These are phyloP conservation scores for Harlomillsia oculata DNA, from an alignment of 1,140 invertebrate species.

Conservation along the genomic window DNA sequence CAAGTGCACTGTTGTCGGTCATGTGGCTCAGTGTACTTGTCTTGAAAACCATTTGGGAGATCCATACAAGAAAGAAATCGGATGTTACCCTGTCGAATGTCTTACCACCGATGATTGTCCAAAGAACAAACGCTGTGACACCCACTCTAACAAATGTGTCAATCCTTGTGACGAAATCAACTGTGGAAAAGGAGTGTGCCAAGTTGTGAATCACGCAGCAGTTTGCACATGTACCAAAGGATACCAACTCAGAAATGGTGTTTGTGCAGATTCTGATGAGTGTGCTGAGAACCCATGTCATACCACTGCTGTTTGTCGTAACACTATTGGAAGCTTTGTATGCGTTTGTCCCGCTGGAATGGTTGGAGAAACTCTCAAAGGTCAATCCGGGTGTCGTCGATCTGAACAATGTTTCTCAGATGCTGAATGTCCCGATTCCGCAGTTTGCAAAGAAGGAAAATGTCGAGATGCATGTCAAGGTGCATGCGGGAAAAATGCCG, in stretches of 20 bases:
- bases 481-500: slow-evolving; percentile 63
- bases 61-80: slow-evolving; percentile 49
- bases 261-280: slow-evolving; percentile 72
- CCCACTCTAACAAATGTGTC: slow-evolving; percentile 62
- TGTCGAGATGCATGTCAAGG: slow-evolving; percentile 71
- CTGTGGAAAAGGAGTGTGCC: slow-evolving; percentile 57
- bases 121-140: slow-evolving; percentile 61
- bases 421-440: slow-evolving; percentile 64
- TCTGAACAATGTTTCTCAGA: slow-evolving; percentile 72
- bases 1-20: slow-evolving; percentile 58
- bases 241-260: slow-evolving; percentile 51
- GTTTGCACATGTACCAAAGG: slow-evolving; percentile 65
- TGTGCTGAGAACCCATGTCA: slow-evolving; percentile 67
- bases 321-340: slow-evolving; percentile 61
- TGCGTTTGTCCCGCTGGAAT: slow-evolving; percentile 67
- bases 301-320: slow-evolving; percentile 61
- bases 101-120: slow-evolving; percentile 63
- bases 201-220: slow-evolving; percentile 55
- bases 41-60: slow-evolving; percentile 69
- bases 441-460: slow-evolving; percentile 62
- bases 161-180: slow-evolving; percentile 63
- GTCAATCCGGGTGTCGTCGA: slow-evolving; percentile 52
- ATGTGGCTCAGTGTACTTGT: slow-evolving; percentile 58
- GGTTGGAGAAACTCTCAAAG: slow-evolving; percentile 60
- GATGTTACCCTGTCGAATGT: slow-evolving; percentile 66